Conservation (phyloP, 1,140 invertebrate species). For the Drosophila sechellia region DNA sequence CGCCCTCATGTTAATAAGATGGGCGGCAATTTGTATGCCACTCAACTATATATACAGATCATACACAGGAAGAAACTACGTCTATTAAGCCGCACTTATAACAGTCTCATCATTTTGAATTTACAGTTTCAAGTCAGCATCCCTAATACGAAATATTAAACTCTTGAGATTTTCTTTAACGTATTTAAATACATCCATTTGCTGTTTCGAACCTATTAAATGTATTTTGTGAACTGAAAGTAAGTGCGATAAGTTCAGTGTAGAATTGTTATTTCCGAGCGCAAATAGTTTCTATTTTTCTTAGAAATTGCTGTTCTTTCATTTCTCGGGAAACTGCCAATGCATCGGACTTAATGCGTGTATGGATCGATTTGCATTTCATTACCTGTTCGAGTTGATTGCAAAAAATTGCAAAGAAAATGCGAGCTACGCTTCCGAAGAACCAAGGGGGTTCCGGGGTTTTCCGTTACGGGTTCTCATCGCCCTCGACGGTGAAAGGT, state of each 20-base stretch:
- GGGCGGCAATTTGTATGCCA: constrained; percentile 42
- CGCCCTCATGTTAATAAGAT: constrained; percentile 56
- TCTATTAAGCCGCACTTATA: too few relatives aligned
- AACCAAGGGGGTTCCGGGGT: not conserved
- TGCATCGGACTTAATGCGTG: constrained; percentile 47
- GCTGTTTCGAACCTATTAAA: too few relatives aligned
- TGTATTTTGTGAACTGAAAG: too few relatives aligned
- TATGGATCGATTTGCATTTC: constrained; percentile 73
- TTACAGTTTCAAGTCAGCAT: not conserved
- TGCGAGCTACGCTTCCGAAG: constrained; percentile 1
- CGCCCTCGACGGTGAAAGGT: not conserved
- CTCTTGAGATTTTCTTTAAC: not conserved
- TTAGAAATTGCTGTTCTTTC: constrained; percentile 22
- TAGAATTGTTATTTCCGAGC: not conserved
- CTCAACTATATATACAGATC: constrained; percentile 15
- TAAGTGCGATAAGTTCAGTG: not conserved
- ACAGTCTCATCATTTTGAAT: too few relatives aligned
- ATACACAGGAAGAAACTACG: not conserved
- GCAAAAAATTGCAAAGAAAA: constrained; percentile 28
- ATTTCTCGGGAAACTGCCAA: constrained; percentile 12
- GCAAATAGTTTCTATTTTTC: not conserved
- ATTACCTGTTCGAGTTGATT: constrained; percentile 56
- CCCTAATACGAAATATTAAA: not conserved
- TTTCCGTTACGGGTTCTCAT: not conserved
- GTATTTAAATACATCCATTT: too few relatives aligned